These are phyloP conservation scores for Polypedilum vanderplanki DNA, from an alignment of 1,140 invertebrate genomes.

Conservation along the genomic window DNA sequence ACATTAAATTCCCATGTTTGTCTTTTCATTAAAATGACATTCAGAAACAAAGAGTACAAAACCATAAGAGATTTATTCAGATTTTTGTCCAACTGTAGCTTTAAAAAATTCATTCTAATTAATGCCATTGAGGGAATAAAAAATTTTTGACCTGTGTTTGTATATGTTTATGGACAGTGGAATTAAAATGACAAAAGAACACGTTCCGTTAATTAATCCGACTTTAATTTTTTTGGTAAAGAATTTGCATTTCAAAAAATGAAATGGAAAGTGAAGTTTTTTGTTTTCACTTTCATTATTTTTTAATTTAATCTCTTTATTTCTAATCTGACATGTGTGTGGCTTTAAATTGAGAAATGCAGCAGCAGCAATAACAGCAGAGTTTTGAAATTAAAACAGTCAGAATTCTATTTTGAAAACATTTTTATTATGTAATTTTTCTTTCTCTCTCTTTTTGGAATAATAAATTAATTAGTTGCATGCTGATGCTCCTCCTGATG, in stretches of 20 bases:
- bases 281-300: not conserved
- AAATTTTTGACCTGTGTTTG: not conserved
- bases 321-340: not conserved
- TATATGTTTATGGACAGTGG: not conserved
- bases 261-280: not conserved
- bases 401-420: too few species aligned
- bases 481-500: not conserved
- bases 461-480: conserved; percentile 9
- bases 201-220: conserved; percentile 12
- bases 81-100: too few species aligned
- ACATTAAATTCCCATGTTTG: too few species aligned
- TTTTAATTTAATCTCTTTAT: conserved; percentile 6
- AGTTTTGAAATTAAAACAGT: not conserved
- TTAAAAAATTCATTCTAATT: too few species aligned
- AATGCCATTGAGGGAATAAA: not conserved
- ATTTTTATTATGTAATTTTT: too few species aligned
- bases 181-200: conserved; percentile 19
- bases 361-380: not conserved
- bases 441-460: not conserved
- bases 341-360: not conserved
- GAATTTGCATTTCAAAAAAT: not conserved
- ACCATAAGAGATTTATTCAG: too few species aligned
- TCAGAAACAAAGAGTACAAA: too few species aligned
- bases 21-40: too few species aligned
- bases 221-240: not conserved